Conservation (phyloP, 2,888 invertebrate species). For the Pyrrhosoma nymphula region DNA sequence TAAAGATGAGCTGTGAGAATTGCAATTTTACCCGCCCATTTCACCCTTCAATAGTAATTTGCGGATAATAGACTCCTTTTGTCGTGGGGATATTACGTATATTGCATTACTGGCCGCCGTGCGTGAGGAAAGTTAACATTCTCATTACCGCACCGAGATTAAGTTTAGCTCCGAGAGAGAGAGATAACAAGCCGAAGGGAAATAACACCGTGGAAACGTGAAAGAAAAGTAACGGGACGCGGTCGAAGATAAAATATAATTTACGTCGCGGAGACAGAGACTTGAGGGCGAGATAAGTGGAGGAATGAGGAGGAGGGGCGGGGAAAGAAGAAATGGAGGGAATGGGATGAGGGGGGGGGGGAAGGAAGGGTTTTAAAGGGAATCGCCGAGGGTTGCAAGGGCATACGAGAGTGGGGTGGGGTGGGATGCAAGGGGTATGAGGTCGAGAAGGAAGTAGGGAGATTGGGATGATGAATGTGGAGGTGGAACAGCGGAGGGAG, state of each 20-base stretch:
- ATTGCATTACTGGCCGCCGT: conserved; percentile 29
- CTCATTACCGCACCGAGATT: background rate
- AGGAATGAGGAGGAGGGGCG: background rate
- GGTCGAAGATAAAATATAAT: conserved; percentile 58
- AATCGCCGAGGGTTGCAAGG: no score
- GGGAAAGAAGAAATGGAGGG: background rate
- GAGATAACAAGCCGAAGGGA: background rate
- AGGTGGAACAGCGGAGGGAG: background rate
- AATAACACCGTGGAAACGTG: conserved; percentile 21
- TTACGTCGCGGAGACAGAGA: conserved; percentile 47
- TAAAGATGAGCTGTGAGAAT: background rate
- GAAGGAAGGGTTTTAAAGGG: background rate
- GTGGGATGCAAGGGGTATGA: no score
- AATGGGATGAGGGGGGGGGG: background rate
- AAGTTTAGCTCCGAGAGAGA: background rate
- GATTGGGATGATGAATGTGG: no score
- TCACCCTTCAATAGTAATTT: background rate
- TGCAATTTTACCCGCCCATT: background rate
- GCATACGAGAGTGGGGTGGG: no score
- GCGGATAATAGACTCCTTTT: background rate
- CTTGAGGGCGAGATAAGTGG: conserved; percentile 34
- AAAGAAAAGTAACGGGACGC: conserved; percentile 41
- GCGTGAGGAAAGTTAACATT: background rate
- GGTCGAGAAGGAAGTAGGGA: no score
- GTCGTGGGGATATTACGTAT: background rate